Evolutionary conservation across 2,797 vertebrate genomes (phyloP).

Genomic region (Chiropotes sagulatus): DNA sequence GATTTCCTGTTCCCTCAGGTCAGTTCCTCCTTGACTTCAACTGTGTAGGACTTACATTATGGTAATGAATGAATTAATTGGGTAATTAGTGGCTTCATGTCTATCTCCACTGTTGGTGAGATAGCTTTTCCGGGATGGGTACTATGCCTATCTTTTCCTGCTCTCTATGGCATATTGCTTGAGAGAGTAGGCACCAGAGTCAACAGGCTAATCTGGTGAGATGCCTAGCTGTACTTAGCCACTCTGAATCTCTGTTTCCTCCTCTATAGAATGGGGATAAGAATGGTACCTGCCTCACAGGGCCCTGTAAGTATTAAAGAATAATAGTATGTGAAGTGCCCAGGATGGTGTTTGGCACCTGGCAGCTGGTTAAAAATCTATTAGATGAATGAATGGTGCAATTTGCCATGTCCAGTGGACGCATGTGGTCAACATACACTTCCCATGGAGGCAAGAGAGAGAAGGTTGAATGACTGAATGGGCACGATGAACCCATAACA

Average conservation of each 20-base stretch:
- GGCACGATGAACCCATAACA: neutral
- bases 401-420: neutral
- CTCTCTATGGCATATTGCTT: neutral
- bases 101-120: neutral
- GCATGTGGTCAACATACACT: neutral
- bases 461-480: neutral
- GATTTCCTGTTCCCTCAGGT: neutral
- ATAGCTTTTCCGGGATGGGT: neutral
- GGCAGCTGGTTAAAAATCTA: neutral
- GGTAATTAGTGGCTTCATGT: neutral
- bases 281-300: neutral
- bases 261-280: neutral
- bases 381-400: neutral
- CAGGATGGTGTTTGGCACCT: neutral
- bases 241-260: neutral
- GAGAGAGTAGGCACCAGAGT: neutral
- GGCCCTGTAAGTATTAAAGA: conserved; percentile 9
- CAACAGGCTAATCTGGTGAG: neutral
- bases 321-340: neutral
- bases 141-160: neutral
- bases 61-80: neutral
- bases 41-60: neutral
- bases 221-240: neutral
- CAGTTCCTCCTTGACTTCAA: neutral
- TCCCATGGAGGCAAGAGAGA: neutral